phyloP scores from a whole-genome alignment of 2,797 vertebrate genomes.

The Sebastes reedi region DNA sequence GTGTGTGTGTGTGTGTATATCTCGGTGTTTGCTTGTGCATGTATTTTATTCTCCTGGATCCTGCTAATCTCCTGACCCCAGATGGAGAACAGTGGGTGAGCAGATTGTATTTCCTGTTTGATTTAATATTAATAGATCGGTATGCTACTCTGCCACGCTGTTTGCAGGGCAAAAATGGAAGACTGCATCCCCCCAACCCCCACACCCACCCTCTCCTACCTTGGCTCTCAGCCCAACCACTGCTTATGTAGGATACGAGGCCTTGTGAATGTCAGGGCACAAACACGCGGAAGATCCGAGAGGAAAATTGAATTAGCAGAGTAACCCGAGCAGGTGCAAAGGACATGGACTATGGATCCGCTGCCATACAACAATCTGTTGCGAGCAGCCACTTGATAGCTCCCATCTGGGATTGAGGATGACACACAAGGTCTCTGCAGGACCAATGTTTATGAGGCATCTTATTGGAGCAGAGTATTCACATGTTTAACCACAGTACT shows the following conservation, averaged over 20 bases:
- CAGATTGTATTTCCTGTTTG: constrained; percentile 72
- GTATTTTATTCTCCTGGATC: constrained; percentile 35
- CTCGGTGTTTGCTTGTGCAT: background rate
- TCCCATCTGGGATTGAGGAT: background rate
- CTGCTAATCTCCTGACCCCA: constrained; percentile 55
- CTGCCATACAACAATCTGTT: constrained; percentile 21
- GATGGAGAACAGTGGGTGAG: constrained; percentile 57
- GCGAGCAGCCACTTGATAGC: constrained; percentile 11
- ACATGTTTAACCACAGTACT: background rate
- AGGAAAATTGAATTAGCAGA: constrained; percentile 50
- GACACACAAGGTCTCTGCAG: constrained; percentile 1
- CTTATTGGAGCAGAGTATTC: background rate
- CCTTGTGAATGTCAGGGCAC: constrained; percentile 30
- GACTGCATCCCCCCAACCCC: background rate
- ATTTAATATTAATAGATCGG: constrained; percentile 77
- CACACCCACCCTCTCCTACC: background rate
- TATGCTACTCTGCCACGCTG: constrained; percentile 42
- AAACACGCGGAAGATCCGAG: constrained; percentile 4
- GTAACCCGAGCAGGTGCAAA: constrained; percentile 55
- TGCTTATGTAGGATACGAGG: constrained; percentile 25
- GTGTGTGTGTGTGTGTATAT: background rate
- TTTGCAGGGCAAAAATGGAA: constrained; percentile 20
- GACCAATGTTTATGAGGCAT: background rate
- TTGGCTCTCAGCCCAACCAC: constrained; percentile 44
- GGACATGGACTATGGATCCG: constrained; percentile 42